A percentile compares a stretch with the other conserved stretches of the same genome.
phyloP scores from a whole-genome alignment of 2,888 invertebrate species.

The Liposcelis brunnea region DNA sequence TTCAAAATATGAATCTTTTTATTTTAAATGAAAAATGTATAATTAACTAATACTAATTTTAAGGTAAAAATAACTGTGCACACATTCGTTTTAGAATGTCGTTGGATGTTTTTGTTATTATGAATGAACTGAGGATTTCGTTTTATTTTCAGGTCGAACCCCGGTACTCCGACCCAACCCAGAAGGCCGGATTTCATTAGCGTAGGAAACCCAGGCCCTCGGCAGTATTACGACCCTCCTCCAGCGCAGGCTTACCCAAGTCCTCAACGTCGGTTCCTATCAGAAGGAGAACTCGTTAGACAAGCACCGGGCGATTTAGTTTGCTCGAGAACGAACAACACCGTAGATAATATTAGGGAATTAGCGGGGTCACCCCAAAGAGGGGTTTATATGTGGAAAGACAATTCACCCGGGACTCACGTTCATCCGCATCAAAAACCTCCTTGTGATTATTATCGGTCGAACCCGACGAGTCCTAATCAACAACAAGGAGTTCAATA shows the following conservation, averaged over 20 bases:
- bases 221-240: constrained; percentile 23
- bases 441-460: constrained; percentile 38
- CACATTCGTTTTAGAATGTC: no score
- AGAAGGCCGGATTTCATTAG: constrained; percentile 77
- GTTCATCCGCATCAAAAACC: constrained; percentile 24
- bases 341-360: constrained; percentile 74
- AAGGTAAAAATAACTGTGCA: no score
- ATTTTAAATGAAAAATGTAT: no score
- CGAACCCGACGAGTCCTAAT: constrained; percentile 60
- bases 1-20: no score
- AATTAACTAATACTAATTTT: no score
- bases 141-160: constrained; percentile 56
- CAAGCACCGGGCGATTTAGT: constrained; percentile 37
- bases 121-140: no score
- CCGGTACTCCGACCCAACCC: constrained; percentile 80
- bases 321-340: constrained; percentile 52
- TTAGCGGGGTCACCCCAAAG: constrained; percentile 75
- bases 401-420: constrained; percentile 50
- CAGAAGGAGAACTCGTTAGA: constrained; percentile 64
- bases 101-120: no score
- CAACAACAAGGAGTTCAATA: constrained; percentile 24
- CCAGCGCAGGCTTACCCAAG: constrained; percentile 29
- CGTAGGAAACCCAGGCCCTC: constrained; percentile 26
- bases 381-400: constrained; percentile 63
- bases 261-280: constrained; percentile 61